Evolutionary conservation across 1,140 invertebrate genomes (phyloP).

Genomic region (Dendroctonus ponderosae): DNA sequence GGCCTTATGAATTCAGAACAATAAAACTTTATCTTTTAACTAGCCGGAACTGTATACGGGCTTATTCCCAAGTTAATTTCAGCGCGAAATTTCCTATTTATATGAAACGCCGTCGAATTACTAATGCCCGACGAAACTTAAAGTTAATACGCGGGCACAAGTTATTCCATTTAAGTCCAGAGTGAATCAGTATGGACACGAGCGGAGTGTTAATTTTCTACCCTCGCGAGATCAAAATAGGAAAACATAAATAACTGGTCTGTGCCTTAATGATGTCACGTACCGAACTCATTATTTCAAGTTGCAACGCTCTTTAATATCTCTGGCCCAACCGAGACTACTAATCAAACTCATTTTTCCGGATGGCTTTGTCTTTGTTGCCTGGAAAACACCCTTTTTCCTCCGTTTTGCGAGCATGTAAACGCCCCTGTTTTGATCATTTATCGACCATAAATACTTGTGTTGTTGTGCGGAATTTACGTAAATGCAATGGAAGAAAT

Average conservation of each 20-base stretch:
- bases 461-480: no score
- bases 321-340: conserved; percentile 42
- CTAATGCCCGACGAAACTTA: conserved; percentile 29
- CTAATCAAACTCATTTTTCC: conserved; percentile 43
- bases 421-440: no score
- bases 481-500: no score
- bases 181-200: conserved; percentile 49
- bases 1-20: neutral
- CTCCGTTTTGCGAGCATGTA: neutral
- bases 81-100: conserved; percentile 36
- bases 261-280: conserved; percentile 52
- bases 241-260: conserved; percentile 52
- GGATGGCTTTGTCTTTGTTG: conserved; percentile 12
- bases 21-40: conserved; percentile 5
- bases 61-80: conserved; percentile 36
- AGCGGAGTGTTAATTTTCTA: conserved; percentile 50
- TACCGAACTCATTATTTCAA: conserved; percentile 53
- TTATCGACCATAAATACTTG: no score
- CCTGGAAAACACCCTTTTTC: conserved; percentile 4
- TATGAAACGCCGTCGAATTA: conserved; percentile 36
- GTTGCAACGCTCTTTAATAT: conserved; percentile 50
- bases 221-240: conserved; percentile 49
- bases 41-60: conserved; percentile 11
- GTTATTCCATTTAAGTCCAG: conserved; percentile 43
- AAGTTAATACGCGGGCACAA: conserved; percentile 35